A percentile compares a stretch with the other conserved stretches of the same genome.
Conservation (phyloP, 2,113 vertebrate genomes). For the Micronycteris hirsuta region DNA sequence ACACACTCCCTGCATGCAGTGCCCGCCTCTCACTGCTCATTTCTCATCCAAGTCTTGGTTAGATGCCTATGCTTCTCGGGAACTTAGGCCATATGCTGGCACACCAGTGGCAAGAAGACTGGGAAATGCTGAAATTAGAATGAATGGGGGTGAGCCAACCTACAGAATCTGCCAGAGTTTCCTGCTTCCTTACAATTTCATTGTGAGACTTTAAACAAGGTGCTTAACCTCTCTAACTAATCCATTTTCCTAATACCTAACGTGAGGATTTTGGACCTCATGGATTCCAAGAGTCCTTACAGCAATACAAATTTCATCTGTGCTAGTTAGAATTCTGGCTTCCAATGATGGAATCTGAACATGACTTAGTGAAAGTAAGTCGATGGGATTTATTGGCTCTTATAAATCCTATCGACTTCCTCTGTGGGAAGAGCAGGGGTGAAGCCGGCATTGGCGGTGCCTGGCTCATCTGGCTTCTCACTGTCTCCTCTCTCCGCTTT, state of each 20-base stretch:
- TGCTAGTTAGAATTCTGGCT: conserved; percentile 12
- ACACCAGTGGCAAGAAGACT: background rate
- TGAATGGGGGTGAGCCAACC: background rate
- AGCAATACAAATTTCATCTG: conserved; percentile 18
- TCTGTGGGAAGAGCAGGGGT: background rate
- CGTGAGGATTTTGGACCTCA: background rate
- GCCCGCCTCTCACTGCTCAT: background rate
- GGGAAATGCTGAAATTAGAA: background rate
- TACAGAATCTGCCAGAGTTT: background rate
- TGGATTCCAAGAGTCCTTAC: conserved; percentile 35
- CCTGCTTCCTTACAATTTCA: background rate
- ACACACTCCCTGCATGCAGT: background rate
- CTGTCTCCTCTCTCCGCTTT: background rate
- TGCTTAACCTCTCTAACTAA: conserved; percentile 50
- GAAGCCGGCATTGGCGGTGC: background rate
- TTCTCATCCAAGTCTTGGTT: background rate
- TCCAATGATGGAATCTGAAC: background rate
- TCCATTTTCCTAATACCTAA: conserved; percentile 42
- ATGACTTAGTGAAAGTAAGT: background rate
- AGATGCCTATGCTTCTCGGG: background rate
- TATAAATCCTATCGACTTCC: background rate
- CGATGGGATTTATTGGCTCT: background rate
- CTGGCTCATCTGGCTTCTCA: background rate
- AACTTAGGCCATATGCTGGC: background rate
- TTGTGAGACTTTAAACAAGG: background rate